Base-by-base conservation (phyloP, 2,113 vertebrate species). In the Albula goreensis region DNA sequence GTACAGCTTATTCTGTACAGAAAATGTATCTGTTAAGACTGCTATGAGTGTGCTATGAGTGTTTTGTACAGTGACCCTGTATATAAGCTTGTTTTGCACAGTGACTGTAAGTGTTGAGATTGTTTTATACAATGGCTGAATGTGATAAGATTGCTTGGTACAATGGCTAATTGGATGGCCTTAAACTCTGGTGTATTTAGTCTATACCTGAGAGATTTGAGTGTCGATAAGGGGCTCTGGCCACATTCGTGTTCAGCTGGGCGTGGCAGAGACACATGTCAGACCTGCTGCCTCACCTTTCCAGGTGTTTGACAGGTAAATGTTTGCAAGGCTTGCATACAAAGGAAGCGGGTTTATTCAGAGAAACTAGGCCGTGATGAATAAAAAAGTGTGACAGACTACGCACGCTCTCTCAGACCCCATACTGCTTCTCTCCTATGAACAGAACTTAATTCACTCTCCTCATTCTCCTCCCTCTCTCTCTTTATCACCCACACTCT, bases 281-380 rank as follows among this genome's bases (percentile, higher is more conserved):
- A 83, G 63, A 63, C 31, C 41, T 19, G 5, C 57, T 31, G 48
- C 53, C 49, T 66, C 56, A 50, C 57, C 12, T 2, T 11, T 63
- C 66, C 50, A 82, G 41, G 84, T 41, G 63, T 60, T 15, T 83
- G 49, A 88, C 83, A 88, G 87, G 80, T 50, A 82, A 81, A 80
- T 60, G 51, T 19, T 66, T 25, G 57, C 25, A 5, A 63, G 52
- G 63, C 3, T 50, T 31, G 52, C 77, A 86, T 63, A 82, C 86
- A 90, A 49, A 87, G 78, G 56, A 3, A 49, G 41, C 80, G 5
- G 12, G 15, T 17, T 53, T 78, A 87, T 85, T 87, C 78, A 89
- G 52, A 74, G 53, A 81, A 83, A 89, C 22, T 86, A 85, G 88
- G 41, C 83, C 86, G 89, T 87, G 66, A 83, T 80, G 74, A 48